A percentile compares a stretch with the other conserved stretches of the same genome.
phyloP scores from a whole-genome alignment of 2,797 vertebrate species.

The Coregonus sp. region DNA sequence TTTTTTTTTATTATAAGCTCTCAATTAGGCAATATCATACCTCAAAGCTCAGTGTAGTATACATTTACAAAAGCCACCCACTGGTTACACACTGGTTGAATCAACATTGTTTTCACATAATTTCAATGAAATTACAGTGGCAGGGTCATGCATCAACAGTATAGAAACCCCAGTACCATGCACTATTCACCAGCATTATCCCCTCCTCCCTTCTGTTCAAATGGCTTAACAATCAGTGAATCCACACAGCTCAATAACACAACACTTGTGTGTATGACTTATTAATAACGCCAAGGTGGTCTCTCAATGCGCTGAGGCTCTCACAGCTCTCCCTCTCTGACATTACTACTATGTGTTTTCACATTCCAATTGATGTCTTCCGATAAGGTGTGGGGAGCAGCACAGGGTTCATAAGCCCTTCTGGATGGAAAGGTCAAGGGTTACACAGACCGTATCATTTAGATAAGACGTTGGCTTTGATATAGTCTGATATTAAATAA shows the following conservation, averaged over 20 bases:
- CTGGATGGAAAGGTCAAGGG: slow-evolving; percentile 52
- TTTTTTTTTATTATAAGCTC: slow-evolving; percentile 29
- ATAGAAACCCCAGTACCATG: slow-evolving; percentile 27
- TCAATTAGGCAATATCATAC: slow-evolving; percentile 23
- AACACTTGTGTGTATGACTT: slow-evolving; percentile 36
- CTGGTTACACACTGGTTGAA: too few species aligned
- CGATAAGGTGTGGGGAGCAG: slow-evolving; percentile 48
- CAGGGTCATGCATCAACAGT: slow-evolving; percentile 26
- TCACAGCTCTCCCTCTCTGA: slow-evolving; percentile 31
- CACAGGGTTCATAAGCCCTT: slow-evolving; percentile 64
- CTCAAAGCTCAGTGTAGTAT: slow-evolving; percentile 11
- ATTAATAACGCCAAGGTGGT: slow-evolving; percentile 49
- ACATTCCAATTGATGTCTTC: slow-evolving; percentile 37
- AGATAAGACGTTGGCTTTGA: too few species aligned
- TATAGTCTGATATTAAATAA: neutral
- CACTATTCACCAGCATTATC: slow-evolving; percentile 13
- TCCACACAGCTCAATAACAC: slow-evolving; percentile 44
- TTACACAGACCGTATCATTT: neutral
- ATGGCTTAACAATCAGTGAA: slow-evolving; percentile 26
- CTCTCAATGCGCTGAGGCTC: slow-evolving; percentile 29
- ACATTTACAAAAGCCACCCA: too few species aligned
- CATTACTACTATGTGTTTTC: slow-evolving; percentile 36
- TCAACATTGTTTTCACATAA: neutral
- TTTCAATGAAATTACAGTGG: neutral
- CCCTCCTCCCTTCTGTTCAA: slow-evolving; percentile 34